Base-by-base conservation (phyloP, 2,888 invertebrate genomes). In the Hofmannophila pseudospretella region DNA sequence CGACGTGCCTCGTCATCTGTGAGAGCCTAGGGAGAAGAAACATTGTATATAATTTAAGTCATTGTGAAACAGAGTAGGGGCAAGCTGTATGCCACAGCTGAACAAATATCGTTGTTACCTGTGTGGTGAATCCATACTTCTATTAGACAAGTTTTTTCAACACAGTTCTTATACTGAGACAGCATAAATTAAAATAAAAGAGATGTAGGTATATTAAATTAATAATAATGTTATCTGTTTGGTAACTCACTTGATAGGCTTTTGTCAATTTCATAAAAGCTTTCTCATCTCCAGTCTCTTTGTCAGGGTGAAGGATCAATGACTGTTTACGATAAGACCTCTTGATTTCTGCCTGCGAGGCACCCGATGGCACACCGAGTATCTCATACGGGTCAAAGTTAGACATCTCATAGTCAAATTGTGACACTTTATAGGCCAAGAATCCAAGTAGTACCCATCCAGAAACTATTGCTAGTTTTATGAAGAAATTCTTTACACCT, bases 361-460 rank as follows among this genome's bases (percentile, higher is more conserved):
- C 92, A 37, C 95, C 96, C 43, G 94, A 89, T 36, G 97, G 95
- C 49, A 99, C 89, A 32, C 94, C 94, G 41, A 99, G 88, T 66
- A 99, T 98, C 71, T 96, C 96, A 85, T 96, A 99, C 0, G 99
- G 99, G 89, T 99, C 99, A 87, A 99, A 99, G 75, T 98, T 99
- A 4, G 96, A 95, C 92, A 97, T 96, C 87, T 99, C 98, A 84
- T 97, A 96, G 72, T 99, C 98, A 85, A 98, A 96, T 74, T 97
- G 96, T 0, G 97, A 97, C 23, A 96, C 96, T 88, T 96, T 96
- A 69, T 96, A 96, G 1, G 96, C 94, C 54, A 96, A 84, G 43
- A 96, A 90, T 37, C 92, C 89, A 53, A 97, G 89, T 34, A 94
- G 73, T 11, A 92, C 82, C 97, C 97, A 97, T 56, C 97, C 97